These are phyloP conservation scores for Xylota segnis DNA, from an alignment of 2,888 invertebrate species.

Conservation along the genomic window DNA sequence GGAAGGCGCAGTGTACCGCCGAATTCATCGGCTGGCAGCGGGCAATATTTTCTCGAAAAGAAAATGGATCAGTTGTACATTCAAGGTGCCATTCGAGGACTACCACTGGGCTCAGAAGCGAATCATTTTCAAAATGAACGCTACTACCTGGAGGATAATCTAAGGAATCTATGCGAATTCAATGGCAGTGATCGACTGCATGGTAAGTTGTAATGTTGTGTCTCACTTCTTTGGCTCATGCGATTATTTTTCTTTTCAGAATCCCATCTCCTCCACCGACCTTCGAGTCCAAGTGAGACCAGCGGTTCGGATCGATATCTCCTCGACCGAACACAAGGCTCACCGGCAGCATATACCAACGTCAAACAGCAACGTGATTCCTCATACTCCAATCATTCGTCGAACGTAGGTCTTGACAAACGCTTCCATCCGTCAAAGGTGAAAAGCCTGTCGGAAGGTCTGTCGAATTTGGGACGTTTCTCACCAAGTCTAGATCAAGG, in stretches of 20 bases:
- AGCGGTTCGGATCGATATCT: conserved; percentile 84
- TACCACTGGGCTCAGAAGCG: conserved; percentile 83
- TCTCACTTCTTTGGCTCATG: neutral
- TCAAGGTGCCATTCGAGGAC: conserved; percentile 82
- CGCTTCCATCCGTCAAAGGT: conserved; percentile 83
- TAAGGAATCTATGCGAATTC: conserved; percentile 80
- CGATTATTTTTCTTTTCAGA: conserved; percentile 77
- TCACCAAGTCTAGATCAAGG: conserved; percentile 92
- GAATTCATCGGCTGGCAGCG: conserved; percentile 78
- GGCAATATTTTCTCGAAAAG: conserved; percentile 83
- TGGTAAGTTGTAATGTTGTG: conserved; percentile 77
- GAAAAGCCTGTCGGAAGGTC: conserved; percentile 83
- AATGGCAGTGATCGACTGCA: conserved; percentile 81
- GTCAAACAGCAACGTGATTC: conserved; percentile 79
- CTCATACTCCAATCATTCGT: conserved; percentile 78
- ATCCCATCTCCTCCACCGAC: conserved; percentile 80
- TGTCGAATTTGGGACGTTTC: conserved; percentile 85
- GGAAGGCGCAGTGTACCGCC: conserved; percentile 83
- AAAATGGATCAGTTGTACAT: conserved; percentile 84
- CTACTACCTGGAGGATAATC: conserved; percentile 82
- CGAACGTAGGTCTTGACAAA: conserved; percentile 80
- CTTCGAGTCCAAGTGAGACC: conserved; percentile 84
- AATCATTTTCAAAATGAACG: conserved; percentile 84
- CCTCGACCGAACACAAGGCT: conserved; percentile 82
- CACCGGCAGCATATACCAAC: conserved; percentile 82